phyloP scores from a whole-genome alignment of 2,797 vertebrate species.

The Aldrovandia affinis region DNA sequence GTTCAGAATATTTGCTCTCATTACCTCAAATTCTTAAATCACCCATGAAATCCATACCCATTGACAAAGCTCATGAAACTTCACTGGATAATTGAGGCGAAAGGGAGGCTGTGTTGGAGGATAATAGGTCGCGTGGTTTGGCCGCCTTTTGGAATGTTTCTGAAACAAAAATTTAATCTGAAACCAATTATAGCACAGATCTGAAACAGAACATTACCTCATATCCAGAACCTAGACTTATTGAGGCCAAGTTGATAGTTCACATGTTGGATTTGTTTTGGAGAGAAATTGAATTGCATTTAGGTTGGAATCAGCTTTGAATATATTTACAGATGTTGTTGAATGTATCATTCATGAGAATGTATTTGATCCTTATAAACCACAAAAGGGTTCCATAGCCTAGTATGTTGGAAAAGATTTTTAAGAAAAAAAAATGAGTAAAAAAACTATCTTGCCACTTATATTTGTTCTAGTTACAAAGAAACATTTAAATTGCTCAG shows the following conservation, averaged over 20 bases:
- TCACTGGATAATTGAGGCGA: neutral
- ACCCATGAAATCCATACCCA: neutral
- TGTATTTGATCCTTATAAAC: neutral
- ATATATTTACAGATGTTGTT: neutral
- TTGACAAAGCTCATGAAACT: neutral
- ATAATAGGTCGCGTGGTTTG: neutral
- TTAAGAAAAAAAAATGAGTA: neutral
- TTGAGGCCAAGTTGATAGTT: conserved; percentile 3
- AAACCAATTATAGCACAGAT: conserved; percentile 15
- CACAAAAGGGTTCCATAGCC: neutral
- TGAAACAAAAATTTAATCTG: conserved; percentile 17
- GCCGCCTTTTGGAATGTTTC: conserved; percentile 14
- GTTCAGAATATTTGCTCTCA: neutral
- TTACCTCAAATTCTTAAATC: neutral
- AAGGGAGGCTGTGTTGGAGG: neutral
- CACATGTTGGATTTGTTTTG: neutral
- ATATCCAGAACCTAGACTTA: conserved; percentile 18
- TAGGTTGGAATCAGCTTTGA: neutral
- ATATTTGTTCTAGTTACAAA: neutral
- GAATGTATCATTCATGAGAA: neutral
- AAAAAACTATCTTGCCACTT: neutral
- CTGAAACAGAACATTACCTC: conserved; percentile 17
- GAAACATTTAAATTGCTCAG: neutral
- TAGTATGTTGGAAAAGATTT: neutral
- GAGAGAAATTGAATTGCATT: neutral